Conservation (phyloP, 2,888 invertebrate species). For the Xestia sexstrigata region DNA sequence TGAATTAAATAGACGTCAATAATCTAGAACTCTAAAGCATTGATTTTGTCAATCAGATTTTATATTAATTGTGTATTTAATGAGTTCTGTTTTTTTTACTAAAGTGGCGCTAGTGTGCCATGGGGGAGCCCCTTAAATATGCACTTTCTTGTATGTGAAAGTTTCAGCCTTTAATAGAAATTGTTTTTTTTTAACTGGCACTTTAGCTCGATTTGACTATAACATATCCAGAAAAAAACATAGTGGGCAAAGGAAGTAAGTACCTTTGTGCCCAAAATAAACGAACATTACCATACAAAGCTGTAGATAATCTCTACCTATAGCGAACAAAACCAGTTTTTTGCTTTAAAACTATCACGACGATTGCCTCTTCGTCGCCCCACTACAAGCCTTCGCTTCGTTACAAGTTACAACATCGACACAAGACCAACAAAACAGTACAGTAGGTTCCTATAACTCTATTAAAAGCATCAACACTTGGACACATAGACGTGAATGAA, state of each 20-base stretch:
- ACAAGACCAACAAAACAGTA: background rate
- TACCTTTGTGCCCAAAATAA: slow-evolving; percentile 16
- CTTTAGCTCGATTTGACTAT: background rate
- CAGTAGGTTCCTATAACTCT: background rate
- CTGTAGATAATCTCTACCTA: background rate
- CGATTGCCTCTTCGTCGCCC: slow-evolving; percentile 29
- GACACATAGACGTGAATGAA: slow-evolving; percentile 16
- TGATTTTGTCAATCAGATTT: too few relatives aligned
- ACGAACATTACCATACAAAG: slow-evolving; percentile 6
- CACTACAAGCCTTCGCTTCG: slow-evolving; percentile 34
- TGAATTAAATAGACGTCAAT: too few relatives aligned
- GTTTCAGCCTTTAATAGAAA: background rate
- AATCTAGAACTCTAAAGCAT: too few relatives aligned
- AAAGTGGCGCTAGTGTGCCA: too few relatives aligned
- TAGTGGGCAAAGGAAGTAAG: slow-evolving; percentile 6
- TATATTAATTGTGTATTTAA: too few relatives aligned
- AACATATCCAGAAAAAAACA: background rate
- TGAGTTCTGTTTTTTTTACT: too few relatives aligned
- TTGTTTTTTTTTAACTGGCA: background rate
- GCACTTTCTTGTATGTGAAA: slow-evolving; percentile 38
- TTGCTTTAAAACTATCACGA: slow-evolving; percentile 18
- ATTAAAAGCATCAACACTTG: slow-evolving; percentile 20
- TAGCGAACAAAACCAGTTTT: slow-evolving; percentile 5
- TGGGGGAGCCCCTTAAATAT: too few relatives aligned
- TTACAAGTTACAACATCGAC: slow-evolving; percentile 47